Conservation (phyloP, 1,140 invertebrate species). For the Platorchestia sp. region DNA sequence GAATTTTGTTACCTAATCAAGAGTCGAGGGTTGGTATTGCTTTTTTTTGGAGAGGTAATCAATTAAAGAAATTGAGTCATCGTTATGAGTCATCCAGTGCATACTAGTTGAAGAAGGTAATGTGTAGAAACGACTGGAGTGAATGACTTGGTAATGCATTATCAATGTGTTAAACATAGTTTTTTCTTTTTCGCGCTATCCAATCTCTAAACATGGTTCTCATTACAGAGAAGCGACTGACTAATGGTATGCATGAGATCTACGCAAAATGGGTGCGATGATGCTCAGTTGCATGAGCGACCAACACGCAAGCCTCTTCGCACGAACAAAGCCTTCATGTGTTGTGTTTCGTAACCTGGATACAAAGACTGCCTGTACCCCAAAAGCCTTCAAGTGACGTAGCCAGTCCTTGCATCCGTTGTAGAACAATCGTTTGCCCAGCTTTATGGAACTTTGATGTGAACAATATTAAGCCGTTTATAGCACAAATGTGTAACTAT, state of each 20-base stretch:
- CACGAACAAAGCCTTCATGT: neutral
- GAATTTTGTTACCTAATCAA: too few species aligned
- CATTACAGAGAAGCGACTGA: neutral
- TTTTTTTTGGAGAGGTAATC: neutral
- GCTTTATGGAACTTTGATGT: too few species aligned
- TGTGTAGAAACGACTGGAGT: neutral
- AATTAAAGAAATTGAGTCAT: neutral
- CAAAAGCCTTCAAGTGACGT: neutral
- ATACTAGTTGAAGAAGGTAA: neutral
- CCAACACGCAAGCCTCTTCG: neutral
- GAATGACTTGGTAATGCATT: neutral
- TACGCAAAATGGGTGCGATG: neutral
- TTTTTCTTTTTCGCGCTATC: neutral
- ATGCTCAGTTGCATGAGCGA: neutral
- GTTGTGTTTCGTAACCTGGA: conserved; percentile 6
- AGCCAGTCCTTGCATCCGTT: neutral
- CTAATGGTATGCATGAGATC: neutral
- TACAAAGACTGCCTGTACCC: neutral
- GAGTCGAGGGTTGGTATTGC: too few species aligned
- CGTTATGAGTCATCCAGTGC: neutral
- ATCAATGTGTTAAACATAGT: neutral
- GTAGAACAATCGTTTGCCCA: neutral
- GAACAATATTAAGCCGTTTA: neutral
- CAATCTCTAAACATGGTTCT: neutral
- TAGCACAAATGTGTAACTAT: neutral